Percentiles rank a stretch among this genome's conserved stretches.
phyloP scores from a whole-genome alignment of 2,888 invertebrate species.

The Cataglyphis rosenhaueri region DNA sequence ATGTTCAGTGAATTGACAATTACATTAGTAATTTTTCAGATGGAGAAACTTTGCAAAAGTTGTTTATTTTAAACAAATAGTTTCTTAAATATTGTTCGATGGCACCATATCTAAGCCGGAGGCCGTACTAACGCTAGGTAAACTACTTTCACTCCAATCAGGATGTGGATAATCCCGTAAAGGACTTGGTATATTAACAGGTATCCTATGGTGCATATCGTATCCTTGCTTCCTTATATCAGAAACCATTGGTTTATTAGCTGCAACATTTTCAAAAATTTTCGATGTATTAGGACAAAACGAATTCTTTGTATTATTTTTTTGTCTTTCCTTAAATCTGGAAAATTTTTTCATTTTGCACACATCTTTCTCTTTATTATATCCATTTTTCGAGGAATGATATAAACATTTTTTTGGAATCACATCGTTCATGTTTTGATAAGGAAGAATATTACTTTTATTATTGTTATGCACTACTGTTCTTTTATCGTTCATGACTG shows the following conservation, averaged over 20 bases:
- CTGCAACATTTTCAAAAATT: conserved; percentile 48
- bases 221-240: conserved; percentile 72
- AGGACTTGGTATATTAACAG: conserved; percentile 77
- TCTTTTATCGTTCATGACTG: not conserved
- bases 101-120: conserved; percentile 72
- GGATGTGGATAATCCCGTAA: conserved; percentile 76
- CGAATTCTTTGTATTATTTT: not conserved
- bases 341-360: conserved; percentile 30
- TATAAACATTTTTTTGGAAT: conserved; percentile 3
- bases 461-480: not conserved
- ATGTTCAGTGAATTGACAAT: not conserved
- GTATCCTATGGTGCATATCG: conserved; percentile 74
- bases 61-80: conserved; percentile 25
- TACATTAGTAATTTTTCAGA: not conserved
- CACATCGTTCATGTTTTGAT: not conserved
- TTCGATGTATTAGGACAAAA: conserved; percentile 20
- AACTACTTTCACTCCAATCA: conserved; percentile 79
- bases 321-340: conserved; percentile 42
- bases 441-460: not conserved
- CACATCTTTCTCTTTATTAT: conserved; percentile 24
- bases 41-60: not conserved
- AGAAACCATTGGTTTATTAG: conserved; percentile 56
- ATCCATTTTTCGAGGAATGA: conserved; percentile 30
- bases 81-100: conserved; percentile 58
- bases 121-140: conserved; percentile 76